Evolutionary conservation across 2,797 vertebrate species (phyloP).

Genomic region (Molothrus ater): DNA sequence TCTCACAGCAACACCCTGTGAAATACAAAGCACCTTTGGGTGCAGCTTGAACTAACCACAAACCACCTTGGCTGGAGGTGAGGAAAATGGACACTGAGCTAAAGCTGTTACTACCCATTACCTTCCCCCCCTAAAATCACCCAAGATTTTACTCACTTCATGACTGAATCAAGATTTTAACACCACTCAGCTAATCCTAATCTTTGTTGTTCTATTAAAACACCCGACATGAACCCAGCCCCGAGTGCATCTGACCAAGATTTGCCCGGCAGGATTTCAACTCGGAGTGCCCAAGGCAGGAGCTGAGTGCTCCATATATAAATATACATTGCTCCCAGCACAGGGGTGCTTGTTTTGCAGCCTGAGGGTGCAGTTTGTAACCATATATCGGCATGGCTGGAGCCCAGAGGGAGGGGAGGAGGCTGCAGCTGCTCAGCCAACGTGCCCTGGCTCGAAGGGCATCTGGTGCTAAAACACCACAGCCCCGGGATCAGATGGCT

Average conservation of each 20-base stretch:
- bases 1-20: background rate
- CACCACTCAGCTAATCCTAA: background rate
- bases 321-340: background rate
- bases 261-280: background rate
- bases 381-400: background rate
- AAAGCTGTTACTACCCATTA: background rate
- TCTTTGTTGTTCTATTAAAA: background rate
- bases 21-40: background rate
- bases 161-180: background rate
- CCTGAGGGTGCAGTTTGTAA: background rate
- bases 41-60: fast-evolving
- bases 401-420: background rate
- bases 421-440: slow-evolving; percentile 64
- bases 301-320: background rate
- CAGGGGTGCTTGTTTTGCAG: background rate
- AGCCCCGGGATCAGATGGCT: slow-evolving; percentile 32
- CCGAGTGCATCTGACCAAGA: fast-evolving
- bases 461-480: slow-evolving; percentile 31
- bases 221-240: background rate
- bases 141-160: background rate
- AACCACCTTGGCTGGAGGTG: background rate
- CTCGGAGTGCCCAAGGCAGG: background rate
- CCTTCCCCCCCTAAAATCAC: background rate
- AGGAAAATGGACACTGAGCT: background rate
- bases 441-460: slow-evolving; percentile 57